Evolutionary conservation across 2,113 vertebrate species (phyloP).

Genomic region (Clarias magur): DNA sequence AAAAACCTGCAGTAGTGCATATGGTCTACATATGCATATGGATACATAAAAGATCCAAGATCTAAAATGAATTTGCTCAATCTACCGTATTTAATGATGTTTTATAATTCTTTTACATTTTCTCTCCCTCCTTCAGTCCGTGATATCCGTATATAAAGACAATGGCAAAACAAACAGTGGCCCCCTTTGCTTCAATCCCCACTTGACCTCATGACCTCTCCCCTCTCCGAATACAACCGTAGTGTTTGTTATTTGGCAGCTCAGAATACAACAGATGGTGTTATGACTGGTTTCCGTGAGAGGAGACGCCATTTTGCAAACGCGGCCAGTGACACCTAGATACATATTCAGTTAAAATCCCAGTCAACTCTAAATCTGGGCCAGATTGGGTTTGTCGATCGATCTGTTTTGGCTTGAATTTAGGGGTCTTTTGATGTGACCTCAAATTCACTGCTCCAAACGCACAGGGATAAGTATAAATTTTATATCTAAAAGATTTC

Average conservation of each 20-base stretch:
- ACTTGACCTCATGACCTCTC: conserved; percentile 57
- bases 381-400: no score
- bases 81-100: background rate
- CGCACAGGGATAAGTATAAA: no score
- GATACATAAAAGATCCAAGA: background rate
- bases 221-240: conserved; percentile 48
- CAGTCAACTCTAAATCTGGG: no score
- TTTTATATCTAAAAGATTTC: no score
- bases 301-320: conserved; percentile 2
- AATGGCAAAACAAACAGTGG: background rate
- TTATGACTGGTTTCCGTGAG: conserved; percentile 42
- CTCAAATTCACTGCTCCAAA: no score
- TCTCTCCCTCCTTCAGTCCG: background rate
- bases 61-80: background rate
- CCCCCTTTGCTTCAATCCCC: conserved; percentile 30
- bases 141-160: background rate
- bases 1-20: background rate
- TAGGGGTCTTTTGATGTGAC: no score
- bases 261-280: conserved; percentile 61
- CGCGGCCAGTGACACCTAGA: background rate
- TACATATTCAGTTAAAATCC: background rate
- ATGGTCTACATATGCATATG: background rate
- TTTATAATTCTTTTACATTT: background rate
- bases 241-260: conserved; percentile 28
- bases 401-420: no score